These are phyloP conservation scores for Nycteola revayana DNA, from an alignment of 2,888 invertebrate species.

Conservation along the genomic window DNA sequence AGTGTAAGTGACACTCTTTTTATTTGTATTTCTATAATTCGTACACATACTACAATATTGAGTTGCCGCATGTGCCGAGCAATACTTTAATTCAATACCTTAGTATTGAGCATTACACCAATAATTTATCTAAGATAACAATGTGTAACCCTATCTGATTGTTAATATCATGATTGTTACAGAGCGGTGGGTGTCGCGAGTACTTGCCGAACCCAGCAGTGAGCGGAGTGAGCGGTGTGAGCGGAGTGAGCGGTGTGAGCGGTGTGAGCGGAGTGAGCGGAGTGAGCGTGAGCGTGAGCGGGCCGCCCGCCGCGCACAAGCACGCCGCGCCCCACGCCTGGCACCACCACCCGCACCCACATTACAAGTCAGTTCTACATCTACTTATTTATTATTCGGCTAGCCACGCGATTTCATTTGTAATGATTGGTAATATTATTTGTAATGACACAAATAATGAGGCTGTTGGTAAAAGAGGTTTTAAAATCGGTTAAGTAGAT, in stretches of 20 bases:
- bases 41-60: no score
- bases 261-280: constrained; percentile 39
- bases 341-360: constrained; percentile 73
- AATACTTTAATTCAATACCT: no score
- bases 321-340: constrained; percentile 60
- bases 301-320: constrained; percentile 61
- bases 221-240: constrained; percentile 31
- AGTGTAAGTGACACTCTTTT: constrained; percentile 57
- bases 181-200: constrained; percentile 73
- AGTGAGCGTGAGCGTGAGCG: constrained; percentile 68
- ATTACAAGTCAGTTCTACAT: constrained; percentile 73
- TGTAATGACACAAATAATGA: no score
- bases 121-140: no score
- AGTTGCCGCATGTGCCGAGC: no score
- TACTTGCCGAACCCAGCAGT: constrained; percentile 51
- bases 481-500: no score
- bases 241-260: constrained; percentile 28
- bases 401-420: no score
- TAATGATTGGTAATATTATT: no score
- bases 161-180: constrained; percentile 10
- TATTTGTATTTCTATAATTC: background rate
- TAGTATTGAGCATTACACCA: no score
- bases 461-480: no score
- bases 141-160: no score
- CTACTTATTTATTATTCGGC: no score